Evolutionary conservation across 1,140 invertebrate genomes (phyloP), one percentile per base, ranked within the genome.

Genomic region (Matsumurasca onukii): DNA sequence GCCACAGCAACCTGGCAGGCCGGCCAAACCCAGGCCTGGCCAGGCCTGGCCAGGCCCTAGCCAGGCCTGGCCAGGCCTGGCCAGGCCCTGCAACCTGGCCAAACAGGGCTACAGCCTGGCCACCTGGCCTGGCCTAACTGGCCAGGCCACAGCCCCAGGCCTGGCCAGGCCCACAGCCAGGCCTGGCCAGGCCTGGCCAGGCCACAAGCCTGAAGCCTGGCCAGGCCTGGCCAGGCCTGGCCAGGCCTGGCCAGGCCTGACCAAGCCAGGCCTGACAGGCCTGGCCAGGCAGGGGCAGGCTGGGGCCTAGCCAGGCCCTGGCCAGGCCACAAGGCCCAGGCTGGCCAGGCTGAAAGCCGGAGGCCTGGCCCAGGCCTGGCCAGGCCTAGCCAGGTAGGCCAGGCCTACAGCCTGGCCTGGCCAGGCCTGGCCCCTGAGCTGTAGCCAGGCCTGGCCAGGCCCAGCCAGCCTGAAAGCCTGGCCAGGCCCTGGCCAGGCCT

Each of bases 1-100:
- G 31, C 64, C 51, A 24, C 51, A 30, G 31, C 22, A 27, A 66
- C 64, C 64, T 9, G 64, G 17, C n/a, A n/a, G n/a, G 9, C n/a
- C n/a, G n/a, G 39, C 9, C n/a, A 9, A 12, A n/a, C 9, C n/a
- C n/a, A n/a, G n/a, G n/a, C n/a, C n/a, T n/a, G n/a, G n/a, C n/a
- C n/a, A n/a, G n/a, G n/a, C n/a, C n/a, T n/a, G n/a, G n/a, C n/a
- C 39, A 12, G 39, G 39, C n/a, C n/a, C 9, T 45, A 12, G n/a
- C n/a, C n/a, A n/a, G n/a, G n/a, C n/a, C n/a, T n/a, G n/a, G n/a
- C n/a, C n/a, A n/a, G n/a, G n/a, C n/a, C 39, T 45, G 39, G 39
- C n/a, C n/a, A 45, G 39, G 39, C n/a, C n/a, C 9, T 9, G 9
- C n/a, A 45, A n/a, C n/a, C n/a, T 45, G 39, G 39, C n/a, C n/a